Evolutionary conservation across 2,888 invertebrate genomes (phyloP), one percentile per base, ranked within the genome.

Genomic region (Polydrusus cervinus): DNA sequence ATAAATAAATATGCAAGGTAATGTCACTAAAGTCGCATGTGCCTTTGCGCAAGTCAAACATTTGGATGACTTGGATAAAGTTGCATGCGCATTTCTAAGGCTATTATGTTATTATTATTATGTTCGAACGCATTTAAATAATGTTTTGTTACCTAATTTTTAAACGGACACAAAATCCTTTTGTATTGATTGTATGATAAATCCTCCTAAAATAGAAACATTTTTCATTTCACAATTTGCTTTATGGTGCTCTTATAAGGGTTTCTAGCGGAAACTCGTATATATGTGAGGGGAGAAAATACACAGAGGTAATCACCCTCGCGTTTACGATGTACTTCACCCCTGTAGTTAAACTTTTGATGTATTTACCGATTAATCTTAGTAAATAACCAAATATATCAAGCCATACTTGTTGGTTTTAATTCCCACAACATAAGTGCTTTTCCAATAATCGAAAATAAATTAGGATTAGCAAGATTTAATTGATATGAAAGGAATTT

Each of bases 321-420:
- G 51, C 61, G 66, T 70, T 69, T 74, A 74, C 74, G 66, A 60
- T 71, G 66, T 61, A 61, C 66, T 75, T 75, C 75, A 71, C 71
- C 75, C 75, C 67, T 67, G 70, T 71, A 71, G 66, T 71, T 72
- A 75, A 65, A 71, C 61, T 75, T 72, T 75, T 75, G 75, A 71
- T 75, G 71, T 73, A 76, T 77, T 77, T 77, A 62, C 66, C 67
- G 76, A 77, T 77, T 77, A 74, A 74, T 77, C 70, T 74, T 64
- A 30, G 71, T 66, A 71, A 73, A 77, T 69, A 77, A 69, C 65
- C 55, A 61, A 71, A 74, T 74, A 74, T 65, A 74, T 74, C 74
- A 74, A 70, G 70, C 76, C 74, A 34, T 34, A 71, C 73, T 77
- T 77, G 73, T 67, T 67, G 70, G 64, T 71, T 61, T 70, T 71